Evolutionary conservation across 2,113 vertebrate species (phyloP).

Genomic region (Crotophaga sulcirostris): DNA sequence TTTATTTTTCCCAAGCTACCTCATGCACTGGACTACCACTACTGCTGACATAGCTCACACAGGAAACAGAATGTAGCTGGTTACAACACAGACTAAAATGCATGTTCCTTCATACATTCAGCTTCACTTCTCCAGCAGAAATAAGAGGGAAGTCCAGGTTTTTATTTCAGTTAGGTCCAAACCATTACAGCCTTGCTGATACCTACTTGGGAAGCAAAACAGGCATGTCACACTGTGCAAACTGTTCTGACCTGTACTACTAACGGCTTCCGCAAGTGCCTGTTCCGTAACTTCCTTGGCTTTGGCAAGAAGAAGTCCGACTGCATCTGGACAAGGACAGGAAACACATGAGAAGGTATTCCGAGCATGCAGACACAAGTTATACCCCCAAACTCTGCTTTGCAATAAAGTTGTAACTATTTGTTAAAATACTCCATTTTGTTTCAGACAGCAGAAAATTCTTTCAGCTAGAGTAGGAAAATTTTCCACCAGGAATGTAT

Average conservation of each 20-base stretch:
- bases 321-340: conserved; percentile 77
- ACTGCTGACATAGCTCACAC: not conserved
- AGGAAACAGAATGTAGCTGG: not conserved
- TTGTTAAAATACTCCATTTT: not conserved
- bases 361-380: not conserved
- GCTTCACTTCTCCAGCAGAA: not conserved
- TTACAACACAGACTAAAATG: not conserved
- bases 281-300: conserved; percentile 87
- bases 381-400: not conserved
- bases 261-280: conserved; percentile 91
- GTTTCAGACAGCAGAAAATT: not conserved
- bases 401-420: not conserved
- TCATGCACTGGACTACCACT: not conserved
- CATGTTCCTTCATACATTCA: not conserved
- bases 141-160: not conserved
- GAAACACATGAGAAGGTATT: not conserved
- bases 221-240: not conserved
- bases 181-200: not conserved
- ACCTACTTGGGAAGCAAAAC: not conserved
- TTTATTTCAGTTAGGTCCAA: not conserved
- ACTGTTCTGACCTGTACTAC: conserved; percentile 90
- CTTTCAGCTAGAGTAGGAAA: not conserved
- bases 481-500: not conserved
- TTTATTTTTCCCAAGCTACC: not conserved
- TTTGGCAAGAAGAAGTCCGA: conserved; percentile 93